phyloP scores from a whole-genome alignment of 2,888 invertebrate species.

The Oscheius sp. region DNA sequence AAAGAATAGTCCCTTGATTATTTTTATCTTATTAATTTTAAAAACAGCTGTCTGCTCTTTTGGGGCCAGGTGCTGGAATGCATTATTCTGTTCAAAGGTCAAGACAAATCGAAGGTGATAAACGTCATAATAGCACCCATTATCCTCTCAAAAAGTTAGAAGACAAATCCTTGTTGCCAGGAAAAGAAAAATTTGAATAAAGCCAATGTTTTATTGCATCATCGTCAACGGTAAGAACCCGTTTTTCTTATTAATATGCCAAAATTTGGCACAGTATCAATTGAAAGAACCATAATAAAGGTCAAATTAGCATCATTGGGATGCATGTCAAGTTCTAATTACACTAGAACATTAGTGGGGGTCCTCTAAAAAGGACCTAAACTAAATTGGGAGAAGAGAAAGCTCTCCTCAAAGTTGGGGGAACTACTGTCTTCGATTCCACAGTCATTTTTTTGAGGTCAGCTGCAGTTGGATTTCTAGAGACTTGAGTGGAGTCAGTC shows the following conservation, averaged over 20 bases:
- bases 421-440: not conserved
- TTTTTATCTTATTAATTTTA: no score
- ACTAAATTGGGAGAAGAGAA: slow-evolving; percentile 16
- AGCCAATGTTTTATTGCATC: not conserved
- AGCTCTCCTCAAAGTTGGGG: not conserved
- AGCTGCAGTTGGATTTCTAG: not conserved
- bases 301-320: not conserved
- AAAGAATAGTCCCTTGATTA: no score
- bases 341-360: no score
- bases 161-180: not conserved
- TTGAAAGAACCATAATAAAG: not conserved
- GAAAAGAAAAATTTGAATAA: not conserved
- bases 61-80: no score
- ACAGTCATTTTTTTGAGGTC: slow-evolving; percentile 21
- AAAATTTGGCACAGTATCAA: not conserved
- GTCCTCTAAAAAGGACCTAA: not conserved
- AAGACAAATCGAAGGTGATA: no score
- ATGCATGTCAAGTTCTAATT: not conserved
- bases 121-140: no score
- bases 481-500: slow-evolving; percentile 37
- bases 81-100: no score
- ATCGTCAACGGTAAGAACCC: not conserved
- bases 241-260: not conserved
- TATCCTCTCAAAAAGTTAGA: no score
- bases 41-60: no score